Evolutionary conservation across 2,888 invertebrate species (phyloP), one percentile per base, ranked within the genome.

Genomic region (Cylloceria caligata): DNA sequence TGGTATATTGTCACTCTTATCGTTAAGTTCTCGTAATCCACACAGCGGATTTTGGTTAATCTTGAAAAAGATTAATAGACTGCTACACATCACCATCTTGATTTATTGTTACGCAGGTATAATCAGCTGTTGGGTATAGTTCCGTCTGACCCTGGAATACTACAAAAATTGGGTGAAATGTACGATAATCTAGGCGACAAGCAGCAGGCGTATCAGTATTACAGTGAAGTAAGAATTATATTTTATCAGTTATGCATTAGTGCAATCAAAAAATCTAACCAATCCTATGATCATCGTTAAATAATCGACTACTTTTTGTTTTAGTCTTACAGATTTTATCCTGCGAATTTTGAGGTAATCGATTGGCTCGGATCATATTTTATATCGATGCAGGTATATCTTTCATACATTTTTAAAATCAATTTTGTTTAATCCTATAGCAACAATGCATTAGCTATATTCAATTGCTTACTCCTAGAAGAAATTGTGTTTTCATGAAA

Each of bases 101-200:
- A 24, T 52, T 24, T 21, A 11, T 47, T 34, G 27, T 27, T 52
- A 5, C 34, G 19, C 73, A 95, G 95, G 95, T 95, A 95, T 88
- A 94, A 97, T 88, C 97, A 98, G 91, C 94, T 98, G 3, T 93
- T 97, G 80, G 96, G 97, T 42, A 94, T 97, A 72, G 95, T 96
- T 24, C 96, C 98, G 0, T 97, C 97, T 88, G 99, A 99, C 93
- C 97, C 98, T 0, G 96, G 96, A 49, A 96, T 99, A 64, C 95
- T 99, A 64, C 96, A 97, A 88, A 97, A 97, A 90, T 94, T 99
- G 74, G 99, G 98, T 0, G 96, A 97, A 89, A 95, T 99, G 88
- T 98, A 97, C 91, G 98, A 98, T 89, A 95, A 95, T 80, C 96
- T 97, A 89, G 98, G 98, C 1, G 99, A 99, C 93, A 96, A 97